Evolutionary conservation across 2,888 invertebrate genomes (phyloP).

Genomic region (Callimorpha dominula): DNA sequence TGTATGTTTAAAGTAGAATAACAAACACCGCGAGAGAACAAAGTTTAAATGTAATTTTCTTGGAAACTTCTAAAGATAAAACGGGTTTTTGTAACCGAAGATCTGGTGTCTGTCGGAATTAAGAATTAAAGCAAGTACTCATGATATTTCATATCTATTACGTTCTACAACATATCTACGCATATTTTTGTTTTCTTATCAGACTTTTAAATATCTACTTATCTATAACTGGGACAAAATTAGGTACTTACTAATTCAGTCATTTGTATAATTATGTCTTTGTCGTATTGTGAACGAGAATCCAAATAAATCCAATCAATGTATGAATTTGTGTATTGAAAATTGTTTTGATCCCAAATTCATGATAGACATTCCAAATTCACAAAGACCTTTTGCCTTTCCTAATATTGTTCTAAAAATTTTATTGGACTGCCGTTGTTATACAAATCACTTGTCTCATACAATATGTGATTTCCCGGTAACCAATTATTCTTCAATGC

Average conservation of each 20-base stretch:
- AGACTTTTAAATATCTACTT: no score
- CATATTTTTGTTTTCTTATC: background rate
- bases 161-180: background rate
- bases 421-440: background rate
- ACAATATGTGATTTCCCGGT: background rate
- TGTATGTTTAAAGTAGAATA: constrained; percentile 52
- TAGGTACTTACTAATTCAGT: background rate
- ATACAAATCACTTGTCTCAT: background rate
- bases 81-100: constrained; percentile 44
- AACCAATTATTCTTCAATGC: background rate
- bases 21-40: constrained; percentile 55
- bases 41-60: constrained; percentile 51
- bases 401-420: background rate
- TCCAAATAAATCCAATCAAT: background rate
- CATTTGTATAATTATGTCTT: background rate
- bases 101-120: constrained; percentile 44
- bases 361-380: background rate
- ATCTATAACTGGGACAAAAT: background rate
- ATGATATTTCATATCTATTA: background rate
- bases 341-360: background rate
- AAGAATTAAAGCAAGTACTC: constrained; percentile 21
- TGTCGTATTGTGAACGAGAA: background rate
- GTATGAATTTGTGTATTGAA: background rate
- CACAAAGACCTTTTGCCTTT: background rate
- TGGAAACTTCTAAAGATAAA: constrained; percentile 49